Conservation (phyloP, 1,140 invertebrate species). For the Diorhabda sublineata region DNA sequence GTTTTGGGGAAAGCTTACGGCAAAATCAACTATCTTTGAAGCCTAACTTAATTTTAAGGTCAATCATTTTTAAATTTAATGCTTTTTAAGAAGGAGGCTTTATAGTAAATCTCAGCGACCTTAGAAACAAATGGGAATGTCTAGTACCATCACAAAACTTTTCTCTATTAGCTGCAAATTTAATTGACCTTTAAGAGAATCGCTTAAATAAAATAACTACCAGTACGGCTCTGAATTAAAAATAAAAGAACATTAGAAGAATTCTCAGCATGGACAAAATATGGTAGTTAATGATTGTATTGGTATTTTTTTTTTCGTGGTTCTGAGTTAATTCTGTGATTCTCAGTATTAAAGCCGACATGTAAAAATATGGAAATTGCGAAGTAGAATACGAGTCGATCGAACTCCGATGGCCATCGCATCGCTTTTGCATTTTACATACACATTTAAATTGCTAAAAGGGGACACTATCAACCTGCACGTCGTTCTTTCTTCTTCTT, state of each 20-base stretch:
- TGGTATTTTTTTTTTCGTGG: neutral
- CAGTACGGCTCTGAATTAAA: neutral
- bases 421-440: conserved; percentile 44
- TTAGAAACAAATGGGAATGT: too few relatives aligned
- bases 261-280: neutral
- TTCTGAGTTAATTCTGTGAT: conserved; percentile 28
- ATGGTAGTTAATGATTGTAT: conserved; percentile 2
- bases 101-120: too few relatives aligned
- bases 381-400: conserved; percentile 39
- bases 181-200: too few relatives aligned
- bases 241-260: neutral
- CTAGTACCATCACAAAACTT: too few relatives aligned
- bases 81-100: too few relatives aligned
- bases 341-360: conserved; percentile 40
- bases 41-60: too few relatives aligned
- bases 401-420: conserved; percentile 36
- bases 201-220: too few relatives aligned
- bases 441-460: conserved; percentile 49
- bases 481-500: conserved; percentile 27
- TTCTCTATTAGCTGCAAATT: too few relatives aligned
- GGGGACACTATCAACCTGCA: conserved; percentile 42
- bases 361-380: conserved; percentile 47
- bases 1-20: too few relatives aligned
- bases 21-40: too few relatives aligned
- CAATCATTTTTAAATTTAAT: too few relatives aligned